Evolutionary conservation across 2,797 vertebrate genomes (phyloP).

Genomic region (Hydrolagus colliei): DNA sequence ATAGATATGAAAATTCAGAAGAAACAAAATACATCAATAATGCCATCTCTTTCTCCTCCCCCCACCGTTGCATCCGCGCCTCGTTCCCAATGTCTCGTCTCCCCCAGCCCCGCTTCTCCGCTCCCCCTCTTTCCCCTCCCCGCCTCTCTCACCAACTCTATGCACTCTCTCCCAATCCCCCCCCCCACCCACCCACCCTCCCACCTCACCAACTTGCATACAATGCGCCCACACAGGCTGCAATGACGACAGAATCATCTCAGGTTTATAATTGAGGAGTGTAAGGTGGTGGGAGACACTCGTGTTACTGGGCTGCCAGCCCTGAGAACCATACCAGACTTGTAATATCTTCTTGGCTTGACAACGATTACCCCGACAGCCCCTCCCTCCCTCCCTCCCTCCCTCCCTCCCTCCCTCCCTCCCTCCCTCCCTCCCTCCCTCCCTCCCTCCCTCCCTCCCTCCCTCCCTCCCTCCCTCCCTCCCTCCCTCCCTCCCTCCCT

Average conservation of each 20-base stretch:
- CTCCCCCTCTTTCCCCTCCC: neutral
- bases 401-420: too few relatives aligned
- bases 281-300: neutral
- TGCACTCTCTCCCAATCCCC: neutral
- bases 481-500: too few relatives aligned
- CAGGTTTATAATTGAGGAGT: conserved; percentile 21
- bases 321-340: neutral
- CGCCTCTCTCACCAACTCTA: neutral
- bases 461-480: too few relatives aligned
- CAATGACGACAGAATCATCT: conserved; percentile 16
- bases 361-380: too few relatives aligned
- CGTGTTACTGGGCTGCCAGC: neutral
- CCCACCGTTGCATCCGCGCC: too few relatives aligned
- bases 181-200: neutral
- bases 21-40: too few relatives aligned
- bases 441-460: neutral
- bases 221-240: neutral
- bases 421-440: too few relatives aligned
- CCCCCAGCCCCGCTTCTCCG: neutral
- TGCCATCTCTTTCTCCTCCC: too few relatives aligned
- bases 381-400: too few relatives aligned
- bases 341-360: too few relatives aligned
- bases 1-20: conserved; percentile 44
- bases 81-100: too few relatives aligned
- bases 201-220: too few relatives aligned